phyloP scores from a whole-genome alignment of 2,797 vertebrate species.

The Taeniopygia guttata region DNA sequence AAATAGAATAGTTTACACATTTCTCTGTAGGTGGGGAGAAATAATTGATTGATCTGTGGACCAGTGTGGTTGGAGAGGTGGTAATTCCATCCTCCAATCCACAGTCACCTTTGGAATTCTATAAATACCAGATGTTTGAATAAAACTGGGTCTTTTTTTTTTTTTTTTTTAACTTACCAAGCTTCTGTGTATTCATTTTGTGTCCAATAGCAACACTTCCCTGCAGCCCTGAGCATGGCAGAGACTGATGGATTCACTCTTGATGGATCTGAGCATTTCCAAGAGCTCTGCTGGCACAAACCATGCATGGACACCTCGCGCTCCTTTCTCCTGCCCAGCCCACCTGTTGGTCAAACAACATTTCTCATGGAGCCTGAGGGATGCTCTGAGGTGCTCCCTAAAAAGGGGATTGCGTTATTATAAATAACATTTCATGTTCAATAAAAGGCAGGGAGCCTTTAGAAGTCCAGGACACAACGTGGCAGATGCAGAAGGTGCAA shows the following conservation, averaged over 20 bases:
- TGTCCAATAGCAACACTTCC: too few species aligned
- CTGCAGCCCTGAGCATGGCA: not conserved
- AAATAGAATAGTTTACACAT: too few species aligned
- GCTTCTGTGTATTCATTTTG: too few species aligned
- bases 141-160: too few species aligned
- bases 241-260: not conserved
- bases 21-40: too few species aligned
- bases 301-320: fast-evolving
- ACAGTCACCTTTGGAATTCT: too few species aligned
- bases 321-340: not conserved
- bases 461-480: fast-evolving
- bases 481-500: not conserved
- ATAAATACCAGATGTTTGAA: too few species aligned
- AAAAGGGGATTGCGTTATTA: not conserved
- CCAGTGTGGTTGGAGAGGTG: too few species aligned
- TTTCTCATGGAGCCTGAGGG: not conserved
- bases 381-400: not conserved
- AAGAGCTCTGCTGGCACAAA: not conserved
- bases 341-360: not conserved
- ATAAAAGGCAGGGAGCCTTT: fast-evolving
- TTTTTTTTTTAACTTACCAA: too few species aligned
- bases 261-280: not conserved
- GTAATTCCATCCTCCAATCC: too few species aligned
- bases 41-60: too few species aligned
- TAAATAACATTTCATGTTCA: not conserved